These are phyloP conservation scores for Alces alces DNA, from an alignment of 2,113 vertebrate genomes.

Conservation along the genomic window DNA sequence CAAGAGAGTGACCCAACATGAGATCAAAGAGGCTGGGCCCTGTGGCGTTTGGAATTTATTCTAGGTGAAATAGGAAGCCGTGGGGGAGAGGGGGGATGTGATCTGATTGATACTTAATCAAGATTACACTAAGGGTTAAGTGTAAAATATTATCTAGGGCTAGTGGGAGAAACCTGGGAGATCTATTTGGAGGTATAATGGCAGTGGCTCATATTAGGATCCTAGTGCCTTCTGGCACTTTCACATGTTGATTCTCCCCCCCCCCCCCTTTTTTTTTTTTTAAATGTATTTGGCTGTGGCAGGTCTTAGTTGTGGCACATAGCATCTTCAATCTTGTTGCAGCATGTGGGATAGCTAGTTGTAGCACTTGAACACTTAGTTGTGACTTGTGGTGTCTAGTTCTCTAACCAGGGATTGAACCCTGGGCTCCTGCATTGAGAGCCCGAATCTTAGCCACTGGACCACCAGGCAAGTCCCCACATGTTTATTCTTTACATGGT, in stretches of 20 bases:
- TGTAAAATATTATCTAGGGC: neutral
- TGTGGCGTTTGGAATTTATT: neutral
- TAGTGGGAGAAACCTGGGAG: neutral
- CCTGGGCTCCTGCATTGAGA: fast-evolving
- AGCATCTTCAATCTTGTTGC: neutral
- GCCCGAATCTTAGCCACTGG: neutral
- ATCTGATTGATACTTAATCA: neutral
- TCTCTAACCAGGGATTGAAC: neutral
- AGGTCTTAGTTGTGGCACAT: neutral
- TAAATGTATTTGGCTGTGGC: neutral
- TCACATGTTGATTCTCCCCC: neutral
- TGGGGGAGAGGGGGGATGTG: fast-evolving
- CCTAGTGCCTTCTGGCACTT: neutral
- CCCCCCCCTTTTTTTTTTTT: neutral
- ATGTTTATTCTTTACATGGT: neutral
- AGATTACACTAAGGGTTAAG: neutral
- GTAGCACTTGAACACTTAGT: neutral
- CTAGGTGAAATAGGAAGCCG: neutral
- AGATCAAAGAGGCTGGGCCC: neutral
- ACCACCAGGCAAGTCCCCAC: neutral
- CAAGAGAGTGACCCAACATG: neutral
- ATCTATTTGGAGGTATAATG: neutral
- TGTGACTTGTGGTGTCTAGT: neutral
- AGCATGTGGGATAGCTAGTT: neutral
- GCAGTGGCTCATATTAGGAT: neutral